phyloP scores from a whole-genome alignment of 2,888 invertebrate genomes.

The Chalcis sispes region DNA sequence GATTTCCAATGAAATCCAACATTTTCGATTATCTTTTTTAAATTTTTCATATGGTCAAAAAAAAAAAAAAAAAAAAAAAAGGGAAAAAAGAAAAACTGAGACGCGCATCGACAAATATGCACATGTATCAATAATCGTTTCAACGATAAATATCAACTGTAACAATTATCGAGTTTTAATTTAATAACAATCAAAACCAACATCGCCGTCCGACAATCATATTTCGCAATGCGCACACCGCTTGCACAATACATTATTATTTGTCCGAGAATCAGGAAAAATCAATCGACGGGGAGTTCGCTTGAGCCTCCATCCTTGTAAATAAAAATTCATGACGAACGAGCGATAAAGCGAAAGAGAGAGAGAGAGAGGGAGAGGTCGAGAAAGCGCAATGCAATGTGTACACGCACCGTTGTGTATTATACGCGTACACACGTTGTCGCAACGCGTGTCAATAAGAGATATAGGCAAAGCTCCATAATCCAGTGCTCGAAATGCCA shows the following conservation, averaged over 20 bases:
- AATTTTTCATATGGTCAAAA: no score
- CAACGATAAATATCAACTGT: conserved; percentile 7
- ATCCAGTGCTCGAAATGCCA: conserved; percentile 46
- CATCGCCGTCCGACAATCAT: neutral
- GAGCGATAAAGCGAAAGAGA: neutral
- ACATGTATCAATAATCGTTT: neutral
- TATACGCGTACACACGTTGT: conserved; percentile 8
- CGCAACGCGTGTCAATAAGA: conserved; percentile 55
- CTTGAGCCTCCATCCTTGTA: conserved; percentile 11
- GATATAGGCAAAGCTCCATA: conserved; percentile 47
- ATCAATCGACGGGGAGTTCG: conserved; percentile 31
- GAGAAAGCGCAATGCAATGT: neutral
- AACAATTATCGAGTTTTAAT: conserved; percentile 45
- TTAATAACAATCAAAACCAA: conserved; percentile 38
- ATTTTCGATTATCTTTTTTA: no score
- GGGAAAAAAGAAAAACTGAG: no score
- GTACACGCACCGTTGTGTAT: neutral
- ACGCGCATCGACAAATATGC: no score
- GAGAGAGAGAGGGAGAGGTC: neutral
- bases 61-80: no score
- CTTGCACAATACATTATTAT: no score
- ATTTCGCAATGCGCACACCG: neutral
- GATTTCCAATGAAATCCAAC: no score
- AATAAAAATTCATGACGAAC: conserved; percentile 54
- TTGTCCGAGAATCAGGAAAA: conserved; percentile 49